Evolutionary conservation across 2,113 vertebrate genomes (phyloP).

Genomic region (Lasiurus cinereus): DNA sequence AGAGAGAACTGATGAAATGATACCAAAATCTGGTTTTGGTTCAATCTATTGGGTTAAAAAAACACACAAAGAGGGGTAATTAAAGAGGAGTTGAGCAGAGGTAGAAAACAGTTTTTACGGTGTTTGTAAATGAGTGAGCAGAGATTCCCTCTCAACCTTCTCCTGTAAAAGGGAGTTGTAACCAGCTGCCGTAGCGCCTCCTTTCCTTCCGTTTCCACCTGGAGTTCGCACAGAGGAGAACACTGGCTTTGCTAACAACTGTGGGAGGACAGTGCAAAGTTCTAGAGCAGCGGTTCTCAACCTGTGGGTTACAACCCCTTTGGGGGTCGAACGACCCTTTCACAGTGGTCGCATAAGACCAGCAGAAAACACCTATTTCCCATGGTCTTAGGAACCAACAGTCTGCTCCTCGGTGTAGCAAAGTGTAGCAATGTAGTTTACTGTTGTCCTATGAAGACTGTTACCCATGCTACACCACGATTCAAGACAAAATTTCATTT

Average conservation of each 20-base stretch:
- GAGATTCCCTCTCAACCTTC: not conserved
- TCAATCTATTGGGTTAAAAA: conserved; percentile 54
- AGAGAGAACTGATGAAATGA: conserved; percentile 81
- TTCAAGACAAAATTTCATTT: too few relatives aligned
- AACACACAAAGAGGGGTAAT: conserved; percentile 59
- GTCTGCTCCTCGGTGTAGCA: too few relatives aligned
- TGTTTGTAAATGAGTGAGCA: not conserved
- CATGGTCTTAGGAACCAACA: too few relatives aligned
- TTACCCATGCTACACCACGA: too few relatives aligned
- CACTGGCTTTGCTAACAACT: conserved; percentile 1
- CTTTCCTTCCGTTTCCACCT: not conserved
- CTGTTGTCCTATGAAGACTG: too few relatives aligned
- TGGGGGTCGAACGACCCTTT: too few relatives aligned
- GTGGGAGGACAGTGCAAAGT: not conserved
- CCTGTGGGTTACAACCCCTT: too few relatives aligned
- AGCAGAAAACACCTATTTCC: too few relatives aligned
- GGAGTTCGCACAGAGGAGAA: not conserved
- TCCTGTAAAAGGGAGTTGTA: not conserved
- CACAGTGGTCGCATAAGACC: too few relatives aligned
- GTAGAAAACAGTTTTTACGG: conserved; percentile 61
- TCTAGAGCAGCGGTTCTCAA: not conserved
- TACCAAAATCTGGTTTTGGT: conserved; percentile 74
- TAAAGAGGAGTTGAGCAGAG: conserved; percentile 63
- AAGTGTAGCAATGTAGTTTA: too few relatives aligned
- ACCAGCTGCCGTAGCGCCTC: not conserved